Conservation (phyloP, 2,888 invertebrate species). For the Drosophila stalkeri region DNA sequence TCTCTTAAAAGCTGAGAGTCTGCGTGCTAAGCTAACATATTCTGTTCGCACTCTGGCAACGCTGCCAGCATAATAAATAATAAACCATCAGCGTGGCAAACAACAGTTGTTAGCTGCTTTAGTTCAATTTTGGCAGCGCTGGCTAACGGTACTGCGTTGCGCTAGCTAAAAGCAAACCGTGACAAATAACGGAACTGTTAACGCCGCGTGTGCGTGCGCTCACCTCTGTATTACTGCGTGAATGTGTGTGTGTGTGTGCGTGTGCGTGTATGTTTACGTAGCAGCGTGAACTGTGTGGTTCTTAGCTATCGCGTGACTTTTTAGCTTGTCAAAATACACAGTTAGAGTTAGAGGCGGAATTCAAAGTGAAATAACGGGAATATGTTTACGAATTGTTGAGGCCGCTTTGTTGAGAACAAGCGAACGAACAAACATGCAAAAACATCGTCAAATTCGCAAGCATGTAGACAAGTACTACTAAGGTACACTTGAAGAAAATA, state of each 20-base stretch:
- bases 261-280: conserved; percentile 24
- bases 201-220: conserved; percentile 23
- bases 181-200: conserved; percentile 26
- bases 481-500: neutral
- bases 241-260: conserved; percentile 16
- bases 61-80: conserved; percentile 42
- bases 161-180: conserved; percentile 1
- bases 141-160: conserved; percentile 40
- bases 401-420: neutral
- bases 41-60: conserved; percentile 46
- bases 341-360: conserved; percentile 22
- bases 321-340: conserved; percentile 5
- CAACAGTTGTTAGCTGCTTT: conserved; percentile 57
- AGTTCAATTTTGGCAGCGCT: conserved; percentile 50
- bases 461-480: neutral
- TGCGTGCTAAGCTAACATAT: conserved; percentile 35
- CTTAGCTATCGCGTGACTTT: conserved; percentile 70
- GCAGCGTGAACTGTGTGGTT: conserved; percentile 51
- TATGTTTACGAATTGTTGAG: conserved; percentile 31
- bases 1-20: conserved; percentile 39
- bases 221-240: conserved; percentile 11
- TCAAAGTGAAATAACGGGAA: conserved; percentile 36
- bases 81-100: conserved; percentile 49
- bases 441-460: conserved; percentile 10
- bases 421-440: conserved; percentile 27